Evolutionary conservation across 1,140 invertebrate species (phyloP).

Genomic region (Drosophila teissieri): DNA sequence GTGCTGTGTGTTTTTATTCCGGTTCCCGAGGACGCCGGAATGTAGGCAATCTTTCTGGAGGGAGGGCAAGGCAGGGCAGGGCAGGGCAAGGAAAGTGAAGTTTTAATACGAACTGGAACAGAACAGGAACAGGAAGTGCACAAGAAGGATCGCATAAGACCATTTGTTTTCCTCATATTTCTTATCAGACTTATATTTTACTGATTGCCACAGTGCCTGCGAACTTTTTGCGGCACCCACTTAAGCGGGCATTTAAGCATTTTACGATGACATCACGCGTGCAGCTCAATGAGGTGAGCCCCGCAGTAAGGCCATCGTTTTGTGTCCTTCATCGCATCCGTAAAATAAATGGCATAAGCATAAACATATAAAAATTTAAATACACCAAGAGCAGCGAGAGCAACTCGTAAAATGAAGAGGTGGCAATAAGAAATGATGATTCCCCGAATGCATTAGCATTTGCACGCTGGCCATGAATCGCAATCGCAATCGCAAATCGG

Average conservation of each 20-base stretch:
- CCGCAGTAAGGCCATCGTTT: slow-evolving; percentile 22
- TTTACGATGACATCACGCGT: slow-evolving; percentile 56
- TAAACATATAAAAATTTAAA: slow-evolving; percentile 63
- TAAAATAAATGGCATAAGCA: slow-evolving; percentile 61
- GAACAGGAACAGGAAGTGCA: slow-evolving; percentile 14
- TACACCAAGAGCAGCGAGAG: slow-evolving; percentile 23
- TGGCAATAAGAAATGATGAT: slow-evolving; percentile 33
- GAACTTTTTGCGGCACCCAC: slow-evolving; percentile 55
- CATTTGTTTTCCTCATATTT: slow-evolving; percentile 34
- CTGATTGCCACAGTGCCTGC: slow-evolving; percentile 25
- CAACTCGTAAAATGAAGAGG: slow-evolving; percentile 41
- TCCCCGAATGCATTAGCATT: slow-evolving; percentile 56
- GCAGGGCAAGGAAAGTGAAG: neutral
- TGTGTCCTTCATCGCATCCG: slow-evolving; percentile 25
- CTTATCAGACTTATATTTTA: slow-evolving; percentile 41
- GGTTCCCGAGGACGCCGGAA: slow-evolving; percentile 12
- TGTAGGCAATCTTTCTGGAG: slow-evolving; percentile 22
- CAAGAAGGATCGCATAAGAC: slow-evolving; percentile 18
- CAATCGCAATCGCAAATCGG: neutral
- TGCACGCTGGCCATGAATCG: slow-evolving; percentile 12
- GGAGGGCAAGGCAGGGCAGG: neutral
- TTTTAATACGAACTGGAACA: slow-evolving; percentile 6
- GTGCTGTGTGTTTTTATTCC: slow-evolving; percentile 38
- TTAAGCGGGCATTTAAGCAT: slow-evolving; percentile 64
- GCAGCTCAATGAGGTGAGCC: slow-evolving; percentile 33